Base-by-base conservation (phyloP, 2,797 vertebrate genomes). In the Acestrorhynchus altus region DNA sequence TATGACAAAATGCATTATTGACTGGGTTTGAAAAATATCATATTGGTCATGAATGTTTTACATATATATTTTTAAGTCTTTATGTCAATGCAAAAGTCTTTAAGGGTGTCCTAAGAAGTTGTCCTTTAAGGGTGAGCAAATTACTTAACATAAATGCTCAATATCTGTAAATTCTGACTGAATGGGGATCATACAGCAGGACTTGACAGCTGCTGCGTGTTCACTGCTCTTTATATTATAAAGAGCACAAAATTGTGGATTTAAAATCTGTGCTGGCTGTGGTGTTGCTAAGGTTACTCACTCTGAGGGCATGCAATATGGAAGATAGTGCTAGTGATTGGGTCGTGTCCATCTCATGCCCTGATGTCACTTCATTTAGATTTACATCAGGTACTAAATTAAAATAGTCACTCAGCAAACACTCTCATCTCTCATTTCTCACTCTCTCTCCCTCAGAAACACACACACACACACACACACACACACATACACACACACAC, bases 361-460 rank as follows among this genome's bases (percentile, higher is more conserved):
- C 89, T 92, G 89, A 92, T 93, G 95, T 96, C 95, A 97, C 93
- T 96, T 96, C 95, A 96, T 97, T 97, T 96, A 95, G 94, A 96
- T 97, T 96, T 96, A 95, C 95, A 97, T 97, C 94, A 94, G 95
- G 92, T 92, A 94, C 93, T 95, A 96, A 97, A 97, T 97, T 96
- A 97, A 94, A 96, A 96, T 96, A 96, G 96, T 96, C 95, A 96
- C 93, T 96, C 94, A 94, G 90, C 90, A 93, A 96, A 94, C 94
- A 96, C 94, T 94, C 91, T 84, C 86, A 91, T 92, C 93, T 94
- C 92, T 93, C 90, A 35, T 35, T 35, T 94, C 93, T 90, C 89
- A 93, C 93, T 92, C 93, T 91, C 88, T 89, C 91, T 77, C 67
- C 78, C 84, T 87, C 46, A 8, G 68, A 15, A 28, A 61, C 78